A percentile compares a stretch with the other conserved stretches of the same genome.
Conservation (phyloP, 2,113 vertebrate species). For the Vulpes ferrilata region DNA sequence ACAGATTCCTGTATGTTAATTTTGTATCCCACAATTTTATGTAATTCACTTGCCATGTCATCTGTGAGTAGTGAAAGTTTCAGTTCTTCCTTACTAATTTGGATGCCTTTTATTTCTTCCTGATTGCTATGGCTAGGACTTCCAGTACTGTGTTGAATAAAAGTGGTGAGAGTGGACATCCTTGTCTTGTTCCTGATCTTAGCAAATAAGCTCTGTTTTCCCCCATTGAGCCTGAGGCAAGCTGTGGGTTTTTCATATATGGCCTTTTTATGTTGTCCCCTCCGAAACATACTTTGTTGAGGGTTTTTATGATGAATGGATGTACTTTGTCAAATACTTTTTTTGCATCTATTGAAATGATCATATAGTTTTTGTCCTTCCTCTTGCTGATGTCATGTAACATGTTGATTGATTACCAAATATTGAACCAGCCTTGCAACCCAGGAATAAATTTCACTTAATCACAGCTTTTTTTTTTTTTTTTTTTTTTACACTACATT, state of each 20-base stretch:
- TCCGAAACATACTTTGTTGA: background rate
- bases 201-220: background rate
- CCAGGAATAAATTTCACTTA: background rate
- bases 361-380: background rate
- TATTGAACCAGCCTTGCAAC: background rate
- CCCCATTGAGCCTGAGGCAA: background rate
- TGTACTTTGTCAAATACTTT: background rate
- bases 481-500: background rate
- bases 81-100: background rate
- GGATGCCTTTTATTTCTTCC: background rate
- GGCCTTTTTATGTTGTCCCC: background rate
- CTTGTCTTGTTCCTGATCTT: background rate
- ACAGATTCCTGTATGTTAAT: background rate
- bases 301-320: background rate
- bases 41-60: background rate
- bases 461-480: background rate
- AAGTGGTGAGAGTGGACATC: background rate
- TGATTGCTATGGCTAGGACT: background rate
- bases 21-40: background rate
- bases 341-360: background rate
- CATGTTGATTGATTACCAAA: background rate
- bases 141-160: background rate
- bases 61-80: background rate
- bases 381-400: background rate
- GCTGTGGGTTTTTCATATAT: background rate